These are phyloP conservation scores for Hyperoplus immaculatus DNA, from an alignment of 2,797 vertebrate species.

Conservation along the genomic window DNA sequence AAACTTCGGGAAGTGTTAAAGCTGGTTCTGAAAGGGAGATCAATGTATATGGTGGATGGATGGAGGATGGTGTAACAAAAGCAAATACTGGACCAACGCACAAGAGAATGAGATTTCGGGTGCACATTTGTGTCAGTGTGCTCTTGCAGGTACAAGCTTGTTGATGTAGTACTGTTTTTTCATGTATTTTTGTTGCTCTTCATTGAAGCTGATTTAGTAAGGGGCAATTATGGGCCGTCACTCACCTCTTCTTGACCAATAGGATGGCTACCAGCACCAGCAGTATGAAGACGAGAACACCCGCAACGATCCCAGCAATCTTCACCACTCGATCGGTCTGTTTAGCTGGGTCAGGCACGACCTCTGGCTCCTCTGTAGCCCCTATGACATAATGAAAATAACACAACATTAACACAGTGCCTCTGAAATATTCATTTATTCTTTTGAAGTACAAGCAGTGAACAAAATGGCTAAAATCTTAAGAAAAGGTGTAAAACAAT, in stretches of 20 bases:
- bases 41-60: constrained; percentile 81
- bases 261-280: constrained; percentile 96
- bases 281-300: constrained; percentile 95
- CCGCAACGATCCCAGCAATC: constrained; percentile 97
- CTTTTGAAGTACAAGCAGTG: not conserved
- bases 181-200: constrained; percentile 8
- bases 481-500: not conserved
- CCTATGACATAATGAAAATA: constrained; percentile 75
- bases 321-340: constrained; percentile 98
- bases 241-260: constrained; percentile 98
- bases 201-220: constrained; percentile 3
- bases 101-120: constrained; percentile 47
- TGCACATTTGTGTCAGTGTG: constrained; percentile 48
- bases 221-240: constrained; percentile 19
- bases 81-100: constrained; percentile 69
- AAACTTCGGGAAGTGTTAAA: constrained; percentile 18
- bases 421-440: not conserved
- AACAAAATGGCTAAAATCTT: not conserved
- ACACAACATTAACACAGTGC: not conserved
- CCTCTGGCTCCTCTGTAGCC: constrained; percentile 97
- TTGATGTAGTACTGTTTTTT: constrained; percentile 18
- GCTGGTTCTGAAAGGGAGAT: constrained; percentile 79
- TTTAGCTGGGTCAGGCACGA: constrained; percentile 97
- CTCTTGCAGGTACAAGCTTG: constrained; percentile 35
- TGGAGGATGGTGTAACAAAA: constrained; percentile 75